Evolutionary conservation across 1,140 invertebrate species (phyloP), one percentile per base, ranked within the genome.

Genomic region (Tetragnatha versicolor): DNA sequence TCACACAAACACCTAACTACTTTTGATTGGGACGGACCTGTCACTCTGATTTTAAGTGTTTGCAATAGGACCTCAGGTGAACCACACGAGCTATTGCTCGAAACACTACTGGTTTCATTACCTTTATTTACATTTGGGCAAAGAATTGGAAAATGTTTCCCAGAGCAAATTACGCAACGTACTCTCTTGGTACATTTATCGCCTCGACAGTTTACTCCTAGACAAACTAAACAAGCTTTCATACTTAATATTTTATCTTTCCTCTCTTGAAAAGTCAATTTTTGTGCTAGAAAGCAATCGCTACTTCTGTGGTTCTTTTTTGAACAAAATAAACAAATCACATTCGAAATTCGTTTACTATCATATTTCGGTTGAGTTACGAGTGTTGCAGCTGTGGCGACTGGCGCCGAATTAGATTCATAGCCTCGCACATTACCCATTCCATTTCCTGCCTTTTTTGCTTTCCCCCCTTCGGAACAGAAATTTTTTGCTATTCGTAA

Each of bases 181-280:
- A 65, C 39, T 22, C 37, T 65, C 37, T 42, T 65, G 22, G 7
- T 22, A 42, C 61, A 42, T 65, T 22, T 45, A 27, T 45, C 20
- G 5, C 6, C 35, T 5, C 61, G 61, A 42, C 61, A 65, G 27
- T 65, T 65, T 25, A 65, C 14, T 45, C 25, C 7, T 25, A 65
- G 39, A 65, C 61, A 65, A 12, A 33, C 29, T 20, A 45, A 65
- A 22, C 37, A 65, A 9, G 35, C 61, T 45, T 65, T 65, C 37
- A 65, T 65, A 22, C 45, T 39, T 25, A 65, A 17, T 42, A 65
- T 39, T 45, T 65, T 65, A 3, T 42, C 61, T 45, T 65, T 65
- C 45, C 61, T 45, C 27, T 6, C 33, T 27, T 42, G 37, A 42
- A 42, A 45, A 6, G 37, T 3, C 17, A 39, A 22, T 65, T 65